These are phyloP conservation scores for Hyperoplus lanceolatus DNA, from an alignment of 2,797 vertebrate species.

Conservation along the genomic window DNA sequence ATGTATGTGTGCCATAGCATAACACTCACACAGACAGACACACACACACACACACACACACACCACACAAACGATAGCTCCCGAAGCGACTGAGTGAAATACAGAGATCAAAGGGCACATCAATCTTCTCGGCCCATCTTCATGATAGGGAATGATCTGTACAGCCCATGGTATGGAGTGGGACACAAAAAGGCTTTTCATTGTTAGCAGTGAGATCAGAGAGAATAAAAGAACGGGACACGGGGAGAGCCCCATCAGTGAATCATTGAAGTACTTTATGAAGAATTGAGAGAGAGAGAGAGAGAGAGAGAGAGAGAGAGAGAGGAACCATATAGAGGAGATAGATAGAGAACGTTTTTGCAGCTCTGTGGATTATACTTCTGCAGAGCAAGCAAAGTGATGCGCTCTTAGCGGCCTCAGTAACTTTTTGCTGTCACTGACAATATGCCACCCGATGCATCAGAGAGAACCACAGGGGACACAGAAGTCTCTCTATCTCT, in stretches of 20 bases:
- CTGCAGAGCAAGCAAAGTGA: conserved; percentile 64
- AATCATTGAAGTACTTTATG: conserved; percentile 25
- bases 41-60: conserved; percentile 1
- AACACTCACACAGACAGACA: conserved; percentile 12
- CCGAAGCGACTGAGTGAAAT: conserved; percentile 33
- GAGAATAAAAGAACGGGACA: conserved; percentile 30
- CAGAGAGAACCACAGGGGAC: conserved; percentile 55
- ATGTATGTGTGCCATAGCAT: conserved; percentile 51
- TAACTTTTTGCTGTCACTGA: conserved; percentile 73
- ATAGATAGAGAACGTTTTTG: conserved; percentile 29
- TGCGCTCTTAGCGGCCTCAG: conserved; percentile 67
- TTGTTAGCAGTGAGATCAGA: conserved; percentile 53
- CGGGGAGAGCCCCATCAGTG: conserved; percentile 33
- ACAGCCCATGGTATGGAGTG: conserved; percentile 27
- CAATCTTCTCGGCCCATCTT: conserved; percentile 47
- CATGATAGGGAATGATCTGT: conserved; percentile 44
- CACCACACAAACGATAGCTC: conserved; percentile 5
- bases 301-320: not conserved
- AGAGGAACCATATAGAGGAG: conserved; percentile 17
- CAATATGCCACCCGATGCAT: conserved; percentile 69
- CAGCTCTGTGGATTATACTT: conserved; percentile 54
- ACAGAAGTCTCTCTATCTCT: conserved; percentile 26
- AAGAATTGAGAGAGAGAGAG: not conserved
- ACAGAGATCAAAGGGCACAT: conserved; percentile 61
- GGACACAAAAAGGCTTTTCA: conserved; percentile 43